Conservation (phyloP, 1,140 invertebrate species). For the Lasaia peninsularis region DNA sequence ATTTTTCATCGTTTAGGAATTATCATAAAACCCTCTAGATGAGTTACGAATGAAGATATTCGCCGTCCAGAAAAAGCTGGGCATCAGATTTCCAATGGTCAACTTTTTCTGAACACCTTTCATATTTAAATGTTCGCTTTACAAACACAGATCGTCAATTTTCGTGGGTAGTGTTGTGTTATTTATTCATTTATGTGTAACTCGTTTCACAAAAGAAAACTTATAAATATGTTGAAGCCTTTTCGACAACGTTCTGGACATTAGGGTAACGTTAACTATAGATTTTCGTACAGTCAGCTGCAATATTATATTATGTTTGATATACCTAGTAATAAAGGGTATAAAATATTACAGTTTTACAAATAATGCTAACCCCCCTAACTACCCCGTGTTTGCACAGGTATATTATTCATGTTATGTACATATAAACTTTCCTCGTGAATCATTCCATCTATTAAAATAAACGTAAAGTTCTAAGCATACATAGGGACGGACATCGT, state of each 20-base stretch:
- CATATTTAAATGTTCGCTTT: not conserved
- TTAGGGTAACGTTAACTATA: not conserved
- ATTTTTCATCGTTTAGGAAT: slow-evolving; percentile 14
- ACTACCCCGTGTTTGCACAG: too few relatives aligned
- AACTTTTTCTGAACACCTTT: not conserved
- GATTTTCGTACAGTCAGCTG: slow-evolving; percentile 8
- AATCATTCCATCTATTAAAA: too few relatives aligned
- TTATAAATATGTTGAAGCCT: not conserved
- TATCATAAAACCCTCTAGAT: slow-evolving; percentile 10
- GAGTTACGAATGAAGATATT: not conserved
- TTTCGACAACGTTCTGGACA: not conserved
- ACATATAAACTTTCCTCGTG: too few relatives aligned
- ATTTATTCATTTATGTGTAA: slow-evolving; percentile 7
- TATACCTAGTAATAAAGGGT: not conserved
- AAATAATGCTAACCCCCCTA: too few relatives aligned
- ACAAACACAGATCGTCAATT: slow-evolving; percentile 1
- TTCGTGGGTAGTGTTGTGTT: not conserved
- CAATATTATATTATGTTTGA: not conserved
- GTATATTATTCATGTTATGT: too few relatives aligned
- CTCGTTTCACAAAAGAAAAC: not conserved
- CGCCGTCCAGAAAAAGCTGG: too few relatives aligned
- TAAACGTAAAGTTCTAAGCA: too few relatives aligned
- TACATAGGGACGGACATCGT: too few relatives aligned
- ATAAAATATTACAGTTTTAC: too few relatives aligned
- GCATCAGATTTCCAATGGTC: too few relatives aligned